Evolutionary conservation across 2,888 invertebrate genomes (phyloP).

Genomic region (Eutolmus rufibarbis): DNA sequence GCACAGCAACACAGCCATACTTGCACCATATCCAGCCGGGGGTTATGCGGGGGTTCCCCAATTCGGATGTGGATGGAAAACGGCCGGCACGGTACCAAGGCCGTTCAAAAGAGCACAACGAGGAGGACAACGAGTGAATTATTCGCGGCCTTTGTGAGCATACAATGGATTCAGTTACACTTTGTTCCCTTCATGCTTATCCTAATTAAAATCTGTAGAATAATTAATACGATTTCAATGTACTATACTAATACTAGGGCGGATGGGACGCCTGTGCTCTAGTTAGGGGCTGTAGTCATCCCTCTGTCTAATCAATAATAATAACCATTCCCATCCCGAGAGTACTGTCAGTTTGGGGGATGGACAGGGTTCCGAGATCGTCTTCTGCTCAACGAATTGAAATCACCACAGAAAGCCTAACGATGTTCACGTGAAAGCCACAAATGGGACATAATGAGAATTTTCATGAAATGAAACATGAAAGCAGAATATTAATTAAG

Average conservation of each 20-base stretch:
- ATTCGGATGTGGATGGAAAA: not conserved
- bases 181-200: not conserved
- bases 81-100: not conserved
- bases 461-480: slow-evolving; percentile 12
- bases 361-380: not conserved
- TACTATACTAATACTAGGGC: not conserved
- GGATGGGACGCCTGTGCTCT: not conserved
- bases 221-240: slow-evolving; percentile 23
- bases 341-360: not conserved
- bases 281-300: not conserved
- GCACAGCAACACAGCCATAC: not conserved
- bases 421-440: slow-evolving; percentile 18
- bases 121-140: not conserved
- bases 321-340: not conserved
- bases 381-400: not conserved
- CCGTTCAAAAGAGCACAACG: not conserved
- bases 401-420: slow-evolving; percentile 12
- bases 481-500: slow-evolving; percentile 18
- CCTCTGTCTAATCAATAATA: slow-evolving; percentile 9
- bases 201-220: slow-evolving; percentile 28
- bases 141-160: not conserved
- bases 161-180: not conserved
- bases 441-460: slow-evolving; percentile 5
- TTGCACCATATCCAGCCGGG: not conserved
- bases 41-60: not conserved